These are phyloP conservation scores for Odontomachus brunneus DNA, from an alignment of 1,140 invertebrate genomes.

Conservation along the genomic window DNA sequence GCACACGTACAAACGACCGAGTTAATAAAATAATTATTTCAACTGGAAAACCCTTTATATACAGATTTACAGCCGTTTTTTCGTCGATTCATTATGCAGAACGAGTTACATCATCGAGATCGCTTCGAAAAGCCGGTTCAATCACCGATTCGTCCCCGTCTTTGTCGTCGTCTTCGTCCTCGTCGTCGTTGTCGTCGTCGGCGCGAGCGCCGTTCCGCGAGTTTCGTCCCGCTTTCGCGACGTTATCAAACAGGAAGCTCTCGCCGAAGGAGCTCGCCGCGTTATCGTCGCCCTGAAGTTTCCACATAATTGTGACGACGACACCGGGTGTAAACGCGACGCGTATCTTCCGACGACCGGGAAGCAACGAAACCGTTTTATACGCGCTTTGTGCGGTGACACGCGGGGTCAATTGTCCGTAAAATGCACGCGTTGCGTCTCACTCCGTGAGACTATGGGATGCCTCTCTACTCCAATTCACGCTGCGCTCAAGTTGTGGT, in stretches of 20 bases:
- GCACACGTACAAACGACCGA: conserved; percentile 49
- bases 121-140: conserved; percentile 24
- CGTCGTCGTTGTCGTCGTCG: background rate
- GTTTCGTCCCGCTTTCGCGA: conserved; percentile 17
- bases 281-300: conserved; percentile 11
- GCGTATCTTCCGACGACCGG: background rate
- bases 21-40: conserved; percentile 60
- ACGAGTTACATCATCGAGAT: conserved; percentile 26
- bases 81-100: conserved; percentile 35
- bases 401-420: background rate
- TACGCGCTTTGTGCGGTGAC: background rate
- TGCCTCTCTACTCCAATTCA: no score
- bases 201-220: conserved; percentile 1
- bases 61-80: conserved; percentile 49
- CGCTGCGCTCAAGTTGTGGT: background rate
- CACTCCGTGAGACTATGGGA: no score
- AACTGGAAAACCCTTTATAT: conserved; percentile 50
- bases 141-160: background rate
- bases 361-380: background rate
- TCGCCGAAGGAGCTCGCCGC: conserved; percentile 25
- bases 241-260: conserved; percentile 45
- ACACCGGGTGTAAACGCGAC: background rate
- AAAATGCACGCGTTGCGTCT: background rate
- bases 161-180: no score
- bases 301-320: conserved; percentile 21